Evolutionary conservation across 2,797 vertebrate genomes (phyloP), one percentile per base, ranked within the genome.

Genomic region (Myotis pilosus): DNA sequence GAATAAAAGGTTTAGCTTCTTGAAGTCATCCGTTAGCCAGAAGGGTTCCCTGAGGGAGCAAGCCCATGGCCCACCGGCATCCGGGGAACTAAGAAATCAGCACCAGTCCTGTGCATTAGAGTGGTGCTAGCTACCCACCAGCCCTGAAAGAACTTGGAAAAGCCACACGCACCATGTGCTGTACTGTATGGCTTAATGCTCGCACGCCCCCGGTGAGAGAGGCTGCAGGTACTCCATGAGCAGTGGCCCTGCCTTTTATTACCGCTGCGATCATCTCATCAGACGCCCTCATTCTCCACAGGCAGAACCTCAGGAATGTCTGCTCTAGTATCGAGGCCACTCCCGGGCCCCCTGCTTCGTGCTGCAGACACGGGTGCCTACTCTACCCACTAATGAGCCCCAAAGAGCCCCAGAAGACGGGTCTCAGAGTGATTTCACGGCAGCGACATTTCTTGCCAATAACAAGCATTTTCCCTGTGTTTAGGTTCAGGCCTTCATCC

Each of bases 91-190:
- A 38, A 91, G 69, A 28, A 41, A 36, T 19, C 3, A n/a, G 15
- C 36, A 9, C 47, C 64, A 41, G 41, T 23, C 30, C 49, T 10
- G n/a, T 19, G 17, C 12, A 10, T n/a, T 38, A 8, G 64, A 11
- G 36, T 0, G 11, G 44, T 11, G 12, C 38, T 25, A 51, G 41
- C 44, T 66, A 30, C 3, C 2, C 1, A 19, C 20, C 19, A 5
- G 30, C 76, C 76, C 38, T 3, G 2, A 66, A 53, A 51, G n/a
- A 69, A 28, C 0, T 3, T 8, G 55, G n/a, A 47, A 82, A 82
- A 41, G 57, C 28, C 64, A 33, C 7, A 12, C 51, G 36, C 2
- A 1, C 64, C 49, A 36, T 19, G 68, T 60, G 23, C n/a, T 11
- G 66, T 8, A 0, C 0, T 15, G 66, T 8, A 0, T 1, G n/a